These are phyloP conservation scores for Anoplolepis gracilipes DNA, from an alignment of 1,140 invertebrate genomes.

Conservation along the genomic window DNA sequence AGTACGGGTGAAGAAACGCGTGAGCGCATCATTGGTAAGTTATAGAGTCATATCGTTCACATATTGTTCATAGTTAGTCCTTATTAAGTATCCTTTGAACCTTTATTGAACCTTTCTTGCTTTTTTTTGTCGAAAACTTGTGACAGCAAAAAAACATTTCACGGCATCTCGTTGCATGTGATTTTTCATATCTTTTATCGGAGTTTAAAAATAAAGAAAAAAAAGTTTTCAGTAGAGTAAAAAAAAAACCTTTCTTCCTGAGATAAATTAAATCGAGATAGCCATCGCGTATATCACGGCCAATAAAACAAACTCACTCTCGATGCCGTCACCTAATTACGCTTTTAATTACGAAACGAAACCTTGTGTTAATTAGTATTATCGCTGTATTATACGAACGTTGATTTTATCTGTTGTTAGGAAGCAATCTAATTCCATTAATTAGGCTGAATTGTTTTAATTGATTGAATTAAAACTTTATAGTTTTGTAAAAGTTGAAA, in stretches of 20 bases:
- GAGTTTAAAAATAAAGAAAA: background rate
- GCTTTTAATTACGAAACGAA: background rate
- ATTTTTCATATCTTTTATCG: background rate
- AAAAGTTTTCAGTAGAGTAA: background rate
- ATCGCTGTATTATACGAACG: background rate
- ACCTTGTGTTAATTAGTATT: background rate
- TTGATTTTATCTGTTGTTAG: background rate
- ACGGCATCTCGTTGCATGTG: no score
- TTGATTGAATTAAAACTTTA: background rate
- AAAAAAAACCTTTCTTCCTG: background rate
- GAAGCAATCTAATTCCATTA: background rate
- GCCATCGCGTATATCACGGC: background rate
- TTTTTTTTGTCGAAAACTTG: background rate
- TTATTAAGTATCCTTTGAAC: no score
- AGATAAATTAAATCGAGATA: conserved; percentile 2
- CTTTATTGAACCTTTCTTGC: no score
- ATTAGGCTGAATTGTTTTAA: background rate
- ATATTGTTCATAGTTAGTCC: background rate
- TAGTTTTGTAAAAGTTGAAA: background rate
- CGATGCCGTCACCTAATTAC: conserved; percentile 7
- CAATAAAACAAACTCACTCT: conserved; percentile 24
- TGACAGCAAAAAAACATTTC: background rate
- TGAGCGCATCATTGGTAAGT: background rate
- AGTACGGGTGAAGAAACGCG: background rate
- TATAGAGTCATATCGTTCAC: background rate